Conservation (phyloP, 2,797 vertebrate genomes). For the Sylvia borin region DNA sequence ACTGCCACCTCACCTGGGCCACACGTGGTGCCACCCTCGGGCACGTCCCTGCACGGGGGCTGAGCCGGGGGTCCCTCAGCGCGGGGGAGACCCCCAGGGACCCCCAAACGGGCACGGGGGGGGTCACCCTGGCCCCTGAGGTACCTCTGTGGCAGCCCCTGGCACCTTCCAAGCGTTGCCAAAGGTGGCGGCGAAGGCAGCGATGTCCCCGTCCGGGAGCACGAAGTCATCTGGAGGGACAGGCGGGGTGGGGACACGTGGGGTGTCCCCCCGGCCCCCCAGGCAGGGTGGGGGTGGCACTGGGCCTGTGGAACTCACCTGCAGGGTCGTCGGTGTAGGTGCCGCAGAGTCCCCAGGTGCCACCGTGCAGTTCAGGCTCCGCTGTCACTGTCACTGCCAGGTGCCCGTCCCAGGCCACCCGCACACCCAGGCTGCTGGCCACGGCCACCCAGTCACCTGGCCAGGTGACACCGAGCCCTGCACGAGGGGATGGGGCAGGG, state of each 20-base stretch:
- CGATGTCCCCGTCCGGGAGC: slow-evolving; percentile 69
- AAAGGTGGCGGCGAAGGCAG: slow-evolving; percentile 80
- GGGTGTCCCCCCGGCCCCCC: too few species aligned
- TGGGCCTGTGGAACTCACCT: slow-evolving; percentile 50
- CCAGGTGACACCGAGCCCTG: slow-evolving; percentile 89
- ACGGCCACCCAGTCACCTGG: slow-evolving; percentile 90
- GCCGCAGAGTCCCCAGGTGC: slow-evolving; percentile 88
- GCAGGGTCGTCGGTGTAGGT: slow-evolving; percentile 82
- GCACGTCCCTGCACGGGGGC: slow-evolving; percentile 81
- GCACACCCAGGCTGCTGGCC: slow-evolving; percentile 85
- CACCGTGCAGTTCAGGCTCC: slow-evolving; percentile 77
- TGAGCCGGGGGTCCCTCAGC: neutral
- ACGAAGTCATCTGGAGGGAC: slow-evolving; percentile 85
- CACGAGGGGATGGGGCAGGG: rapidly evolving
- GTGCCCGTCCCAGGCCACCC: slow-evolving; percentile 81
- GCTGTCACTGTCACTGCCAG: slow-evolving; percentile 81
- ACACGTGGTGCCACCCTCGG: slow-evolving; percentile 80
- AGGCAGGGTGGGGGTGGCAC: rapidly evolving
- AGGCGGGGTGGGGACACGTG: neutral
- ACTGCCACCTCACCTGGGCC: slow-evolving; percentile 10
- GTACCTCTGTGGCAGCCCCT: slow-evolving; percentile 74
- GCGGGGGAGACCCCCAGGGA: rapidly evolving
- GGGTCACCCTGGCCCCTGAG: rapidly evolving
- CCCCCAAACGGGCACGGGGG: rapidly evolving
- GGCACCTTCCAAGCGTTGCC: slow-evolving; percentile 90